Evolutionary conservation across 1,140 invertebrate species (phyloP).

Genomic region (Zaprionus inermis): DNA sequence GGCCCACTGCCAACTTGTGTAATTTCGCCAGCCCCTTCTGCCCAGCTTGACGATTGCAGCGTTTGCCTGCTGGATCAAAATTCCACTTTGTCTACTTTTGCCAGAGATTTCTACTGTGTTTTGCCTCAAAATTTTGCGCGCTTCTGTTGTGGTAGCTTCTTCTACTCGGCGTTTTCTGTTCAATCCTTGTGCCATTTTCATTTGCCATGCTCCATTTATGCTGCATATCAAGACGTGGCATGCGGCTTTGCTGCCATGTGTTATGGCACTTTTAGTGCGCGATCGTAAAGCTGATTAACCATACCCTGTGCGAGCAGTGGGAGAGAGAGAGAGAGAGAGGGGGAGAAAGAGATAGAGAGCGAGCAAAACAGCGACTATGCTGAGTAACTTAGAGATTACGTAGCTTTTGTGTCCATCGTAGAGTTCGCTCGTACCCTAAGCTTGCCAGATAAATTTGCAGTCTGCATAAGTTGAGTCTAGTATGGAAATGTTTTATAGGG

Average conservation of each 20-base stretch:
- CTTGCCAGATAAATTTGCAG: neutral
- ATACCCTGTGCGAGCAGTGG: constrained; percentile 22
- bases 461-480: neutral
- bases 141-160: constrained; percentile 7
- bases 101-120: constrained; percentile 52
- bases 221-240: constrained; percentile 58
- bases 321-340: no score
- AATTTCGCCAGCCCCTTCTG: constrained; percentile 16
- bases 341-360: no score
- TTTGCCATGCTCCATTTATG: constrained; percentile 65
- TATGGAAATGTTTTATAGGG: neutral
- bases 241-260: constrained; percentile 47
- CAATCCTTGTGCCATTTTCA: constrained; percentile 71
- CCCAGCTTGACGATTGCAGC: constrained; percentile 32
- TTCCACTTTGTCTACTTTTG: constrained; percentile 70
- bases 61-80: constrained; percentile 61
- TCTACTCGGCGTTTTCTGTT: constrained; percentile 16
- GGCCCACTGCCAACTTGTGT: constrained; percentile 68
- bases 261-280: constrained; percentile 46
- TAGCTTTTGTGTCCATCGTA: neutral
- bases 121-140: no score
- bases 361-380: no score
- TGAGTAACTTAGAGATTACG: neutral
- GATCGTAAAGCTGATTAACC: constrained; percentile 66
- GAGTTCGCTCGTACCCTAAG: neutral